Evolutionary conservation across 2,888 invertebrate genomes (phyloP), one percentile per base, ranked within the genome.

Genomic region (Orthosia incerta): DNA sequence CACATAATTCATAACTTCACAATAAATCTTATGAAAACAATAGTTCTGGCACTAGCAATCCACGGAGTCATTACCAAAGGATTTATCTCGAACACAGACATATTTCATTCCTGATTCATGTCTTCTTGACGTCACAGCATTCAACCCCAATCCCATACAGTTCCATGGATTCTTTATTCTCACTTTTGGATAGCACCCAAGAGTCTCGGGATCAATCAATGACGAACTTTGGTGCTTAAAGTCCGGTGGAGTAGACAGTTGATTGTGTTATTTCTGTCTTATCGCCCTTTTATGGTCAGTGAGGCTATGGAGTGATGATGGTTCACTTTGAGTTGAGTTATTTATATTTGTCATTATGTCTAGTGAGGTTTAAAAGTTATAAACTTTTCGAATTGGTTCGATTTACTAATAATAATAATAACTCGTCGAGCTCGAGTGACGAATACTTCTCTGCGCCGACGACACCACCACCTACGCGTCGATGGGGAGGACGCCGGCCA

Each of bases 161-260:
- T 70, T 79, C 74, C 48, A 79, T 71, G 45, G 63, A 79, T 82
- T 76, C 70, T 74, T 76, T 76, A 83, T 71, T 79, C 77, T 64
- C 65, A 72, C 75, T 79, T 81, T 86, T 88, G 87, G 88, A 89
- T 70, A 68, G 45, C 67, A 68, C 81, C 87, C 88, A 88, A 89
- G 74, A 86, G 74, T 66, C 45, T 66, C 51, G 67, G 63, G 70
- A 80, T 84, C 87, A 83, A 88, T 90, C 39, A 39, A 9, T 89
- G 83, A 62, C 72, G 45, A 90, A 90, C 83, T 91, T 91, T 83
- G 48, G 70, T 76, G 79, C 87, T 90, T 90, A 91, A 90, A 89
- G 83, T 66, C 79, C 72, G 74, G 82, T 79, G 75, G 84, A 83
- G 78, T 73, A 76, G 62, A 78, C 56, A 78, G 77, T 83, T 83